A percentile compares a stretch with the other conserved stretches of the same genome.
Evolutionary conservation across 2,888 invertebrate species (phyloP).

Genomic region (Cordilura impudica): DNA sequence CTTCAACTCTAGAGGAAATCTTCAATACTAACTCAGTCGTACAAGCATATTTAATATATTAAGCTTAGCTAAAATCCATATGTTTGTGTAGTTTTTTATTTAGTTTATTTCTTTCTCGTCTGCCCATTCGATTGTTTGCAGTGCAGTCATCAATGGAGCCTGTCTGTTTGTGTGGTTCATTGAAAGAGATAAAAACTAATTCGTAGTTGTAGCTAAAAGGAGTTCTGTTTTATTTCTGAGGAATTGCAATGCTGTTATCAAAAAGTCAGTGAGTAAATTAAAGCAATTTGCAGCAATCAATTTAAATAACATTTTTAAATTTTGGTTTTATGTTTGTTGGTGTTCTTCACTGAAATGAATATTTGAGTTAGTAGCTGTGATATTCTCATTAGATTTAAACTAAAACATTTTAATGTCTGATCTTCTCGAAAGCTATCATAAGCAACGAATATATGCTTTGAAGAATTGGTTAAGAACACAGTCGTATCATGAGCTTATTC

Average conservation of each 20-base stretch:
- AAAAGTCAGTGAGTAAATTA: conserved; percentile 61
- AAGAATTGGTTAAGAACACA: no score
- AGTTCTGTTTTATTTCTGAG: conserved; percentile 32
- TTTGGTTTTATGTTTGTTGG: conserved; percentile 28
- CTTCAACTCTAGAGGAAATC: conserved; percentile 27
- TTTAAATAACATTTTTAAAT: conserved; percentile 39
- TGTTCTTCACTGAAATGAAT: no score
- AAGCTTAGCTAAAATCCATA: conserved; percentile 48
- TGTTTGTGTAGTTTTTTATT: conserved; percentile 15
- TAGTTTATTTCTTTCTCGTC: not conserved
- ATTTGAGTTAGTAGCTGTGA: no score
- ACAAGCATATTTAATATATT: conserved; percentile 50
- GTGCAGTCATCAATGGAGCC: conserved; percentile 20
- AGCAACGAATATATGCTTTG: no score
- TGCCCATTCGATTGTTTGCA: not conserved
- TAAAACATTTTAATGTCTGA: no score
- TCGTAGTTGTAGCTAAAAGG: conserved; percentile 58
- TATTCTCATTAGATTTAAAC: no score
- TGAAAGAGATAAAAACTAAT: conserved; percentile 62
- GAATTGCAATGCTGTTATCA: conserved; percentile 56
- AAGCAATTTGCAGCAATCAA: conserved; percentile 62
- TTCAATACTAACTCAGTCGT: conserved; percentile 39
- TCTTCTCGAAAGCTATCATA: no score
- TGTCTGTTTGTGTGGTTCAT: conserved; percentile 35
- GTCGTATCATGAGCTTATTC: no score